Conservation (phyloP, 2,113 vertebrate genomes). For the Zosterops pallidus region DNA sequence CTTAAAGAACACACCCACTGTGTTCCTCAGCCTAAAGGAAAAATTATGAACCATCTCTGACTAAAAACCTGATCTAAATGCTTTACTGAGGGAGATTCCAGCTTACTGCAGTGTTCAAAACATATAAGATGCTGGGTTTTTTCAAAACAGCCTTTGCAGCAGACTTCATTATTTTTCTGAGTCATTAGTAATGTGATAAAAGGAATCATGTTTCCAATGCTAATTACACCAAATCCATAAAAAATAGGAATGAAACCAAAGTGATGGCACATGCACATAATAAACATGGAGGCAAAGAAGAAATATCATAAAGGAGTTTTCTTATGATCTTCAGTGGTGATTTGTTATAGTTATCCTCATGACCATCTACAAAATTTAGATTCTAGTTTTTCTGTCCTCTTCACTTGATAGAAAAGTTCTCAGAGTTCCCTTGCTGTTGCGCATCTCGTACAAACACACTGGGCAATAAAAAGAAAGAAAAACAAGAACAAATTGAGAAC, state of each 20-base stretch:
- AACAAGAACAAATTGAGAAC: background rate
- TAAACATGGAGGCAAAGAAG: background rate
- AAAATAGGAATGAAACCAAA: background rate
- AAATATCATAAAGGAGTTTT: background rate
- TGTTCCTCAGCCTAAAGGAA: background rate
- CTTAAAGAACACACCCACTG: background rate
- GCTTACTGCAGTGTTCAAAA: background rate
- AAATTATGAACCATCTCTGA: background rate
- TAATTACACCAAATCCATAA: background rate
- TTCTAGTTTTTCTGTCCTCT: background rate
- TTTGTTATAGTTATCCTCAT: background rate
- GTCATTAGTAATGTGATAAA: background rate
- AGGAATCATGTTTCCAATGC: background rate
- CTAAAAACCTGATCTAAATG: background rate
- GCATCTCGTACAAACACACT: background rate
- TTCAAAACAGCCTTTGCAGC: background rate
- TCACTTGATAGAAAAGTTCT: background rate
- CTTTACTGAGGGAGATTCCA: background rate
- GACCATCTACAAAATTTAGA: background rate
- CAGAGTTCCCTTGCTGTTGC: background rate
- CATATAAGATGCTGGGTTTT: rapidly evolving
- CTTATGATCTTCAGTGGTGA: background rate
- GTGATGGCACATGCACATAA: background rate
- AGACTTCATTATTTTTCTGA: background rate
- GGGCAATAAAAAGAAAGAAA: background rate